These are phyloP conservation scores for Vanessa tameamea DNA, from an alignment of 1,140 invertebrate genomes.

Conservation along the genomic window DNA sequence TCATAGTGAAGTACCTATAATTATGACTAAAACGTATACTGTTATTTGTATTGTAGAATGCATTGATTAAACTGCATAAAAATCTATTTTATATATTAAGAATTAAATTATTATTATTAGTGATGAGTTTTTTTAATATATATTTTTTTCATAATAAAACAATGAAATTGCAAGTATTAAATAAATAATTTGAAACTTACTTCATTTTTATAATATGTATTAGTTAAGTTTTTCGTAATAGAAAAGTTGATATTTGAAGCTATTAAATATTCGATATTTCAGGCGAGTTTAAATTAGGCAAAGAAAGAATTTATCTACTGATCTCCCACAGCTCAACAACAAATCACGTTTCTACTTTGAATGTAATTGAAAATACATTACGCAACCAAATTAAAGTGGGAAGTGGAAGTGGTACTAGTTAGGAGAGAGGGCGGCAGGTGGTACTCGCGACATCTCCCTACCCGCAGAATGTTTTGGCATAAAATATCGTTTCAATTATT, in stretches of 20 bases:
- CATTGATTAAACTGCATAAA: no score
- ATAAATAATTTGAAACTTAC: no score
- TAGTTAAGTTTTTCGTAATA: neutral
- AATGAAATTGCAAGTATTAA: no score
- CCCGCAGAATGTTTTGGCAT: constrained; percentile 80
- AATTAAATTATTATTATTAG: no score
- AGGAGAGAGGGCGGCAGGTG: constrained; percentile 71
- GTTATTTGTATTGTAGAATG: no score
- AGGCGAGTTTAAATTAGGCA: constrained; percentile 53
- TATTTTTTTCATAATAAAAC: no score
- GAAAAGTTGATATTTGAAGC: neutral
- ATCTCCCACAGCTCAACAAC: constrained; percentile 72
- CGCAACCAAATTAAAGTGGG: constrained; percentile 80
- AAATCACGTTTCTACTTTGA: constrained; percentile 75
- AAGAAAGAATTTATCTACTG: constrained; percentile 65
- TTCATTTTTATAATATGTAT: neutral
- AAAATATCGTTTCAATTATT: constrained; percentile 82
- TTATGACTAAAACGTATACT: no score
- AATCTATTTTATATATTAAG: no score
- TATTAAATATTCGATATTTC: constrained; percentile 4
- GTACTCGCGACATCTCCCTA: constrained; percentile 65
- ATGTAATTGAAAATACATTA: constrained; percentile 81
- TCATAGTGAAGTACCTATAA: no score
- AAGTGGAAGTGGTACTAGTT: constrained; percentile 78
- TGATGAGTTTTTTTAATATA: no score